Evolutionary conservation across 2,113 vertebrate genomes (phyloP).

Genomic region (Crotalus viridis): DNA sequence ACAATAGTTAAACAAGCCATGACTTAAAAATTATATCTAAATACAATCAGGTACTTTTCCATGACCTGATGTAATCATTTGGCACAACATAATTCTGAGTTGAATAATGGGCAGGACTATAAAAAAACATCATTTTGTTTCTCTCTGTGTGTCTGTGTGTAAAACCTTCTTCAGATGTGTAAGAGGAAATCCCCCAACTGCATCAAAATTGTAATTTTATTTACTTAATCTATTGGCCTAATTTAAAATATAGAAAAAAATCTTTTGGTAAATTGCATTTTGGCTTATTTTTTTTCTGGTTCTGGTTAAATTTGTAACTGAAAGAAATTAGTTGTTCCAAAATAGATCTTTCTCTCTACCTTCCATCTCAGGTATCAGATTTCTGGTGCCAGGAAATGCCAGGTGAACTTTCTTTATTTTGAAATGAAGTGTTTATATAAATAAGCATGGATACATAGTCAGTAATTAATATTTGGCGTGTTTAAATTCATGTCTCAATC

Average conservation of each 20-base stretch:
- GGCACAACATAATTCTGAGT: not conserved
- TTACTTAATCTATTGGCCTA: not conserved
- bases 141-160: too few relatives aligned
- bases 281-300: not conserved
- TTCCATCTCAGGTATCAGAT: not conserved
- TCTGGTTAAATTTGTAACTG: not conserved
- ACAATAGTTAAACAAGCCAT: not conserved
- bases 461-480: not conserved
- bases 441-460: not conserved
- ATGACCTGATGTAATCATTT: not conserved
- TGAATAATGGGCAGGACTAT: not conserved
- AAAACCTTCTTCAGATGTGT: not conserved
- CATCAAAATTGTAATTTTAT: not conserved
- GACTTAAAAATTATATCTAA: not conserved
- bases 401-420: not conserved
- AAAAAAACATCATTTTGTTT: not conserved
- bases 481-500: not conserved
- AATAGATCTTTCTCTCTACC: not conserved
- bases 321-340: not conserved
- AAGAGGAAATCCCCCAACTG: not conserved
- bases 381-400: not conserved
- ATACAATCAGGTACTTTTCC: not conserved
- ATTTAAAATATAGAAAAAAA: not conserved
- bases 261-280: not conserved
- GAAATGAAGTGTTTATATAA: not conserved